phyloP scores from a whole-genome alignment of 2,113 vertebrate species.

The Dolichallabes microphthalmus region DNA sequence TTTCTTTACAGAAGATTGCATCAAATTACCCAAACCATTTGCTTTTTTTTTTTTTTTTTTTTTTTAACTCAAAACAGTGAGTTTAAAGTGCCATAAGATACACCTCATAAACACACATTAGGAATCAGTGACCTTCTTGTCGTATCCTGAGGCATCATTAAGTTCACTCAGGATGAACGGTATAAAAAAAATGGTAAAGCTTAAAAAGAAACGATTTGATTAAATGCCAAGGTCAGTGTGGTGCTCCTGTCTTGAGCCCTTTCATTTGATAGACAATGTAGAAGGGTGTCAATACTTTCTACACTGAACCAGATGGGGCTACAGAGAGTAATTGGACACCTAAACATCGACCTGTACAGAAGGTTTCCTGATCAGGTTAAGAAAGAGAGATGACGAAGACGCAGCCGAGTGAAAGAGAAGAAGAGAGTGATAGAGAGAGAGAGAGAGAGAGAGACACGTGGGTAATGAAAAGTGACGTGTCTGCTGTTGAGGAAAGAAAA shows the following conservation, averaged over 20 bases:
- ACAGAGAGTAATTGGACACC: constrained; percentile 7
- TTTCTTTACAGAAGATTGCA: neutral
- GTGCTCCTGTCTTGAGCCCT: neutral
- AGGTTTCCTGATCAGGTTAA: neutral
- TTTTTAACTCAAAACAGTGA: neutral
- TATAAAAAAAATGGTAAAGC: neutral
- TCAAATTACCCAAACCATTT: neutral
- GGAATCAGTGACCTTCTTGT: neutral
- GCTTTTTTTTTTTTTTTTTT: neutral
- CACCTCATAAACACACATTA: neutral
- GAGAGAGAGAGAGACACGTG: constrained; percentile 43
- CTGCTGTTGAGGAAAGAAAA: constrained; percentile 45
- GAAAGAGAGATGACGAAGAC: neutral
- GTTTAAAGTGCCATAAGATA: neutral
- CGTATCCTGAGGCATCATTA: neutral
- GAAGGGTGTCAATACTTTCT: neutral
- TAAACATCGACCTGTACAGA: neutral
- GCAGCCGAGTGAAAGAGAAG: constrained; percentile 15
- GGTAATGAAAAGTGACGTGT: constrained; percentile 61
- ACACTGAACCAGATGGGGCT: neutral
- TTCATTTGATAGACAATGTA: neutral
- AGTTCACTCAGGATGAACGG: neutral
- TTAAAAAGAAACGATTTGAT: neutral
- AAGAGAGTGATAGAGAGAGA: neutral
- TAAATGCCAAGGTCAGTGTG: neutral